Evolutionary conservation across 2,888 invertebrate genomes (phyloP).

Genomic region (Cremastinae sp.): DNA sequence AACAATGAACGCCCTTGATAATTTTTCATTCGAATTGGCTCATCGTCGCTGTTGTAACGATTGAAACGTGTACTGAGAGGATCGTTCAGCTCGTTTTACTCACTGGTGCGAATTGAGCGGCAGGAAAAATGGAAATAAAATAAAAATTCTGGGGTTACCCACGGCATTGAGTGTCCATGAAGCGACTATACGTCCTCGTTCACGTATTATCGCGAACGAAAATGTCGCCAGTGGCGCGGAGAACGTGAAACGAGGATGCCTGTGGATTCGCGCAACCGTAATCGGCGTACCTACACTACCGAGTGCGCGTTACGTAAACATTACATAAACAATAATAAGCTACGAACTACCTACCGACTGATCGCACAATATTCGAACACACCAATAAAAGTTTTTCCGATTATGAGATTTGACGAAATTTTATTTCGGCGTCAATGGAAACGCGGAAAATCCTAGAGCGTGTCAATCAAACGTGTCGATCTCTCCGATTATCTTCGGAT

Average conservation of each 20-base stretch:
- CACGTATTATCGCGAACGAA: constrained; percentile 55
- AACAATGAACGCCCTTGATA: constrained; percentile 3
- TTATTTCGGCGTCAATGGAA: not conserved
- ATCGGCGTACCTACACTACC: constrained; percentile 59
- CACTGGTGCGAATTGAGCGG: not conserved
- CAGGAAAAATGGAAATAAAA: not conserved
- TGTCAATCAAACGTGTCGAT: no score
- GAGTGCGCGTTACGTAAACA: constrained; percentile 74
- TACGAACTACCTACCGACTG: constrained; percentile 64
- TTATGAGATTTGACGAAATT: constrained; percentile 29
- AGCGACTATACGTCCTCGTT: constrained; percentile 43
- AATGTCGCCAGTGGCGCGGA: constrained; percentile 39
- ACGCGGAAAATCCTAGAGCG: not conserved
- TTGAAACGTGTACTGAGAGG: constrained; percentile 24
- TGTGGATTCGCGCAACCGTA: constrained; percentile 55
- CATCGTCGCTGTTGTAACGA: not conserved
- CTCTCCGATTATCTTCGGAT: no score
- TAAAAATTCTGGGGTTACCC: constrained; percentile 31
- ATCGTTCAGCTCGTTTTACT: not conserved
- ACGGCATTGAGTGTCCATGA: constrained; percentile 23
- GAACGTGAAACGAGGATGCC: constrained; percentile 26
- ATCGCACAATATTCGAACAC: constrained; percentile 35
- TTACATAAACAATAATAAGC: constrained; percentile 78
- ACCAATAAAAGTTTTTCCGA: constrained; percentile 24
- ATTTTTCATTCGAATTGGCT: constrained; percentile 1